phyloP scores from a whole-genome alignment of 2,113 vertebrate genomes.

The Sclerurus mexicanus region DNA sequence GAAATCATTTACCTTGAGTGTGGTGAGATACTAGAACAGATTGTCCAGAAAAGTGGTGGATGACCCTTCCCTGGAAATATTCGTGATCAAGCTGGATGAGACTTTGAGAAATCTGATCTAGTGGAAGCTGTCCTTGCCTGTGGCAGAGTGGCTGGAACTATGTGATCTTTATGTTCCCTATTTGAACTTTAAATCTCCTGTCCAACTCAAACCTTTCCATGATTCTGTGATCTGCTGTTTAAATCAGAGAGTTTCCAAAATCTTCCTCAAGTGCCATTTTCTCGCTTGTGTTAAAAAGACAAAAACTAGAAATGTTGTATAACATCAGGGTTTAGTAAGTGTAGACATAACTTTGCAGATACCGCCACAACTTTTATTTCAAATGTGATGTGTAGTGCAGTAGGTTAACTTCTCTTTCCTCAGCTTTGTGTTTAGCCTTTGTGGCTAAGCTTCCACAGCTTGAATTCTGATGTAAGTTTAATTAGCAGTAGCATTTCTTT shows the following conservation, averaged over 20 bases:
- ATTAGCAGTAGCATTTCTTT: not conserved
- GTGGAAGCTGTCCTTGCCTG: not conserved
- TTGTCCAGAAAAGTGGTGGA: not conserved
- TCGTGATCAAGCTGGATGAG: not conserved
- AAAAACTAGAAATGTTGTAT: not conserved
- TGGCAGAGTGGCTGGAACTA: not conserved
- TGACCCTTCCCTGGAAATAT: not conserved
- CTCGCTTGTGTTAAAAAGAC: not conserved
- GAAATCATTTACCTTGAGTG: not conserved
- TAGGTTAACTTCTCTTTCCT: not conserved
- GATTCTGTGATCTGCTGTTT: not conserved
- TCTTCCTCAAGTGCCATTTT: not conserved
- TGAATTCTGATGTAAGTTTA: not conserved
- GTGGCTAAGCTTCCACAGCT: not conserved
- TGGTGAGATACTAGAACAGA: not conserved
- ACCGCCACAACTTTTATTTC: not conserved
- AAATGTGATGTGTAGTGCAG: accelerated
- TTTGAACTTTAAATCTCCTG: not conserved
- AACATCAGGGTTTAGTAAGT: not conserved
- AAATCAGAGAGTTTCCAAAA: not conserved
- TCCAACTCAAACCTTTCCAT: not conserved
- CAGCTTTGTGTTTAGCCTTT: not conserved
- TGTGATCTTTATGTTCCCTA: not conserved
- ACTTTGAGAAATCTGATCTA: not conserved
- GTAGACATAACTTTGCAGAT: not conserved